Percentiles rank a stretch among this genome's conserved stretches.
These are phyloP conservation scores for Lasioglossum malachurum DNA, from an alignment of 2,888 invertebrate genomes.

Conservation along the genomic window DNA sequence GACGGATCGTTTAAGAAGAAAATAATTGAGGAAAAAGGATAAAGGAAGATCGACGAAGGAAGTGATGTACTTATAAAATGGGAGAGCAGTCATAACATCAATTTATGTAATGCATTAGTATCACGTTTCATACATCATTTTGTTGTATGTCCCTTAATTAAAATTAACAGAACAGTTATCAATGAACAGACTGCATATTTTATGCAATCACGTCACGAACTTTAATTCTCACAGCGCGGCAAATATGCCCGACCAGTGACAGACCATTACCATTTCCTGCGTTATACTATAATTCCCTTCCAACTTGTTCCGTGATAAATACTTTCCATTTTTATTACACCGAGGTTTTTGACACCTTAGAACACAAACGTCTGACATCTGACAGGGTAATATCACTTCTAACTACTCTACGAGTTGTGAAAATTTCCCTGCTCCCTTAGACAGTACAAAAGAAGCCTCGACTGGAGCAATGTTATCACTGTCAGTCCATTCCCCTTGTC, in stretches of 20 bases:
- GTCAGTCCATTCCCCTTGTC: neutral
- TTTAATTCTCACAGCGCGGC: neutral
- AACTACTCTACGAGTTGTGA: neutral
- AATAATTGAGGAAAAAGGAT: neutral
- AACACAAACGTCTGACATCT: neutral
- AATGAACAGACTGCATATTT: neutral
- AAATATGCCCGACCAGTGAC: neutral
- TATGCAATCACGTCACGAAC: neutral
- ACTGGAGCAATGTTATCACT: neutral
- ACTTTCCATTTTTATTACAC: neutral
- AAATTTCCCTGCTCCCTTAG: slow-evolving; percentile 2
- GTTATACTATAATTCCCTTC: neutral
- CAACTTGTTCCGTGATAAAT: neutral
- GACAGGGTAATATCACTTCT: neutral
- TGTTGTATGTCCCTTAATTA: neutral
- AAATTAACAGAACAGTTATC: neutral
- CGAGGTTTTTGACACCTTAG: neutral
- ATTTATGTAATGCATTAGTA: neutral
- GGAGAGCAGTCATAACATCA: neutral
- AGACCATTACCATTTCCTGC: neutral
- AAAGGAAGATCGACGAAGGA: neutral
- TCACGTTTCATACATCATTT: neutral
- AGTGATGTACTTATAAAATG: neutral
- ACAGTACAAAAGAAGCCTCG: neutral
- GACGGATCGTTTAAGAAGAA: neutral